Conservation (phyloP, 2,797 vertebrate species). For the Helostoma temminkii region DNA sequence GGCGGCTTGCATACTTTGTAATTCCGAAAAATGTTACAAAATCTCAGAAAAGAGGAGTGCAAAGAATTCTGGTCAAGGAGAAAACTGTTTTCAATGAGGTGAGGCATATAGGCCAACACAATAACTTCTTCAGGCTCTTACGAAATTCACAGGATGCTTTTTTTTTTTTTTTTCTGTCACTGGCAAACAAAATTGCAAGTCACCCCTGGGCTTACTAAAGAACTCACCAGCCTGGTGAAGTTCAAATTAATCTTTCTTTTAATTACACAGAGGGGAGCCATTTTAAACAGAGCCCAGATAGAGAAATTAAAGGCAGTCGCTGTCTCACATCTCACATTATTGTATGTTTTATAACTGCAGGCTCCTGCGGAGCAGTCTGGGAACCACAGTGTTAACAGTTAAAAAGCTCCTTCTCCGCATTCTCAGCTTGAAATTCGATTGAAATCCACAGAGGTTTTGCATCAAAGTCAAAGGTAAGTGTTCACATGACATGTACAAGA, state of each 20-base stretch:
- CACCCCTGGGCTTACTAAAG: conserved; percentile 29
- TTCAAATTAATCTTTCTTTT: conserved; percentile 29
- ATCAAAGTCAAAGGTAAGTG: conserved; percentile 71
- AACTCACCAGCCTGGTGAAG: conserved; percentile 21
- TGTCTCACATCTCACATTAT: conserved; percentile 43
- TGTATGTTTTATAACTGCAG: conserved; percentile 17
- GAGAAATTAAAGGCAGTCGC: conserved; percentile 32
- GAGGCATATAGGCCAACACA: conserved; percentile 32
- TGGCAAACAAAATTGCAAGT: conserved; percentile 28
- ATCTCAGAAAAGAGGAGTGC: background rate
- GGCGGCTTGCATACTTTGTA: conserved; percentile 6
- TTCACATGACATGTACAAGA: conserved; percentile 51
- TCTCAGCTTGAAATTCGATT: conserved; percentile 74
- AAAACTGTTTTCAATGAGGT: conserved; percentile 13
- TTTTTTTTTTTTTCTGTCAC: conserved; percentile 32
- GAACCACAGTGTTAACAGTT: conserved; percentile 39
- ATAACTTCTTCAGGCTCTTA: conserved; percentile 38
- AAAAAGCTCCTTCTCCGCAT: conserved; percentile 69
- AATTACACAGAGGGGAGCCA: conserved; percentile 24
- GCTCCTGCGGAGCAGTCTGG: conserved; percentile 22
- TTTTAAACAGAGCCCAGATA: conserved; percentile 14
- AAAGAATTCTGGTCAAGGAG: background rate
- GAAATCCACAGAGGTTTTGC: conserved; percentile 67
- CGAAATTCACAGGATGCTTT: conserved; percentile 48
- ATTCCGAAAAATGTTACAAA: conserved; percentile 35